A percentile compares a stretch with the other conserved stretches of the same genome.
phyloP scores from a whole-genome alignment of 2,888 invertebrate genomes.

The Clepsis dumicolana region DNA sequence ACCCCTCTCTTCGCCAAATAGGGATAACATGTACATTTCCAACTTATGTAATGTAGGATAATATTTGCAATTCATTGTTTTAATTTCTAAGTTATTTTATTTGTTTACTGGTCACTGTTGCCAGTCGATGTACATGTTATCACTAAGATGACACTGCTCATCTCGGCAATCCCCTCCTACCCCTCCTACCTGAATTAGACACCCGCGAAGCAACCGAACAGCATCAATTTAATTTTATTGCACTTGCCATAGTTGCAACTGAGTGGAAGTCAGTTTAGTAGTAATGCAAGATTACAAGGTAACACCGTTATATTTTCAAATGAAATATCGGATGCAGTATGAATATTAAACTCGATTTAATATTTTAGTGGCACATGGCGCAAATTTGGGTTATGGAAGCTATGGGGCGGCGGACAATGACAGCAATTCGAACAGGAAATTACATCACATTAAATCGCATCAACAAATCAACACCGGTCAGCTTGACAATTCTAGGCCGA shows the following conservation, averaged over 20 bases:
- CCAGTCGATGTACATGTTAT: slow-evolving; percentile 78
- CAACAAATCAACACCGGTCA: slow-evolving; percentile 80
- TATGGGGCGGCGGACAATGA: slow-evolving; percentile 81
- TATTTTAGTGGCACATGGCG: slow-evolving; percentile 83
- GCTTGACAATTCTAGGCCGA: slow-evolving; percentile 70
- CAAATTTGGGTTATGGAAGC: slow-evolving; percentile 86
- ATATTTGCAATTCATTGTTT: slow-evolving; percentile 35
- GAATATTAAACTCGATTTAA: slow-evolving; percentile 34
- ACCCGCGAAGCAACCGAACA: neutral
- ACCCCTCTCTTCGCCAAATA: slow-evolving; percentile 85
- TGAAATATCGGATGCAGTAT: neutral
- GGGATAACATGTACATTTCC: slow-evolving; percentile 83
- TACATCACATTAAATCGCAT: slow-evolving; percentile 80
- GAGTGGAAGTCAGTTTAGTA: slow-evolving; percentile 19
- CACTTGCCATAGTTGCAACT: slow-evolving; percentile 18
- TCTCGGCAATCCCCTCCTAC: slow-evolving; percentile 73
- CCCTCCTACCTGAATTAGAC: slow-evolving; percentile 56
- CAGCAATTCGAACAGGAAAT: slow-evolving; percentile 70
- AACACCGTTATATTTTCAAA: slow-evolving; percentile 11
- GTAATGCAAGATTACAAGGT: slow-evolving; percentile 24
- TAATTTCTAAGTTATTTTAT: slow-evolving; percentile 40
- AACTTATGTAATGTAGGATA: slow-evolving; percentile 44
- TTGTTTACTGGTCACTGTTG: slow-evolving; percentile 44
- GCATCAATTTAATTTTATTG: slow-evolving; percentile 42
- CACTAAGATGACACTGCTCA: slow-evolving; percentile 66